These are phyloP conservation scores for Drosophila suboccidentalis DNA, from an alignment of 2,888 invertebrate genomes.

Conservation along the genomic window DNA sequence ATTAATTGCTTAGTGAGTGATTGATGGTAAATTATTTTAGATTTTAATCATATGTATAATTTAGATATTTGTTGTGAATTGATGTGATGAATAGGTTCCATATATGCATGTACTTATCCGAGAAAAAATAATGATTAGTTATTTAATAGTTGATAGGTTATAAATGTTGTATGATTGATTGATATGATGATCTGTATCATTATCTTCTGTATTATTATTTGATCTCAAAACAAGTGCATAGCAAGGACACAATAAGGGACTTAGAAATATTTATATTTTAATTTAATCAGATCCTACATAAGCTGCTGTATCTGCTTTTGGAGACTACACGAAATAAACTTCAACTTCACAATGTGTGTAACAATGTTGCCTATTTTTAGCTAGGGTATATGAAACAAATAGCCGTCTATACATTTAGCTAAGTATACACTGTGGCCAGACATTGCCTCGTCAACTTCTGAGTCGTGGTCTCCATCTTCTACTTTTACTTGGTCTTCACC, in stretches of 20 bases:
- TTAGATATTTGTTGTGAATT: too few species aligned
- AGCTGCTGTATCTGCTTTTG: neutral
- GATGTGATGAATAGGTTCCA: too few species aligned
- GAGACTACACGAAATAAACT: neutral
- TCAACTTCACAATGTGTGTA: neutral
- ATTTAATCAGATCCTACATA: neutral
- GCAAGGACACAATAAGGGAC: neutral
- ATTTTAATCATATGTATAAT: too few species aligned
- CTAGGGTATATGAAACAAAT: constrained; percentile 42
- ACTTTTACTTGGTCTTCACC: neutral
- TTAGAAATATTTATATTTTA: neutral
- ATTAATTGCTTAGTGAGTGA: neutral
- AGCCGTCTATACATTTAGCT: constrained; percentile 70
- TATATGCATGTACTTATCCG: too few species aligned
- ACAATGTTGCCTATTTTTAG: neutral
- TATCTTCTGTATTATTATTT: neutral
- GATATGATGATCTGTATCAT: neutral
- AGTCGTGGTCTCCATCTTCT: neutral
- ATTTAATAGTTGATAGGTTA: too few species aligned
- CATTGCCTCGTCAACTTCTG: constrained; percentile 52
- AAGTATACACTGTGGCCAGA: constrained; percentile 67
- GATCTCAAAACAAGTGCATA: neutral
- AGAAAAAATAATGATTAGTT: neutral
- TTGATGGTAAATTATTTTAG: neutral
- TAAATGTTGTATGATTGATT: neutral